A percentile compares a stretch with the other conserved stretches of the same genome.
phyloP scores from a whole-genome alignment of 92 coral and sea anemone species.

The Palythoa grandiflora region DNA sequence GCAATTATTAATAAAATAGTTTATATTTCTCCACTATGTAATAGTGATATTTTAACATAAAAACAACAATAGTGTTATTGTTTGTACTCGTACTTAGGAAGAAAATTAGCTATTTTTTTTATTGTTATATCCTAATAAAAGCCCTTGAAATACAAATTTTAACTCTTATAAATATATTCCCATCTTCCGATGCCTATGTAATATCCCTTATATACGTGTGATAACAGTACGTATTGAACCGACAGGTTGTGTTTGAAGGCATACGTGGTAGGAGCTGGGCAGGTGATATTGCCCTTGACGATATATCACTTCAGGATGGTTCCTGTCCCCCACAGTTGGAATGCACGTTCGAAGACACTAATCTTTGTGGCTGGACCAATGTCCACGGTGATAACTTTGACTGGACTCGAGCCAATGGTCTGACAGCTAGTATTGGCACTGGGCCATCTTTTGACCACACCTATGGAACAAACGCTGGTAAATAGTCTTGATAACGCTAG shows the following conservation, averaged over 20 bases:
- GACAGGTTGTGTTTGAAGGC: slow-evolving; percentile 93
- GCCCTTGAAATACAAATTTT: no score
- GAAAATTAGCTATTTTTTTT: no score
- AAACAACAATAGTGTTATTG: no score
- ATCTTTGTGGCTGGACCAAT: slow-evolving; percentile 90
- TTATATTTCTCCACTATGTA: no score
- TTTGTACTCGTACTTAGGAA: no score
- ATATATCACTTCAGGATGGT: slow-evolving; percentile 84
- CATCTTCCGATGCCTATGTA: no score
- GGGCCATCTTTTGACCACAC: slow-evolving; percentile 94
- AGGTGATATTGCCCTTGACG: slow-evolving; percentile 94
- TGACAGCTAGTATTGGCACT: slow-evolving; percentile 85
- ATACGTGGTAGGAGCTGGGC: slow-evolving; percentile 86
- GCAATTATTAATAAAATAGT: no score
- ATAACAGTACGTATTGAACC: background rate
- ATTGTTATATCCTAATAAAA: no score
- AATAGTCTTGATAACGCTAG: background rate
- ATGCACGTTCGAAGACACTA: slow-evolving; percentile 85
- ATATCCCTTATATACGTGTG: background rate
- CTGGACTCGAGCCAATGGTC: slow-evolving; percentile 93
- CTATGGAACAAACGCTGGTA: slow-evolving; percentile 81
- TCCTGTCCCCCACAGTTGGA: slow-evolving; percentile 83
- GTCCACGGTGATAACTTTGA: slow-evolving; percentile 95
- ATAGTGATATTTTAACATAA: no score
- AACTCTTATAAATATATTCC: no score